These are phyloP conservation scores for Lasioglossum marginatum DNA, from an alignment of 2,888 invertebrate genomes.

Conservation along the genomic window DNA sequence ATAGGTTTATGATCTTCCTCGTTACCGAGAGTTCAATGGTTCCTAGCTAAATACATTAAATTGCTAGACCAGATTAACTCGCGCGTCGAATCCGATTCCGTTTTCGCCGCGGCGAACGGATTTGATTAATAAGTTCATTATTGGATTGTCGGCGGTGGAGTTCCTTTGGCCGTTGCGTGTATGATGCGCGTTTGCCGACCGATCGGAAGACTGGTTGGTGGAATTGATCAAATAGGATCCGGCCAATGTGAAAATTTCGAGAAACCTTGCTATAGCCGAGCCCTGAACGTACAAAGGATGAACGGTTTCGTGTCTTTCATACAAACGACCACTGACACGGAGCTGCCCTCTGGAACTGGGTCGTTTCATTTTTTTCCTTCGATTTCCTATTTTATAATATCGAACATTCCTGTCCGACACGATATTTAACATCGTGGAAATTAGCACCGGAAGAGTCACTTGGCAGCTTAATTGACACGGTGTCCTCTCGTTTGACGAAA, in stretches of 20 bases:
- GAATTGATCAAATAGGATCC: not conserved
- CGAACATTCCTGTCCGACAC: not conserved
- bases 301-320: not conserved
- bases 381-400: not conserved
- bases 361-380: not conserved
- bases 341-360: not conserved
- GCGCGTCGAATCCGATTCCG: constrained; percentile 42
- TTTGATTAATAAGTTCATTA: constrained; percentile 59
- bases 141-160: constrained; percentile 23
- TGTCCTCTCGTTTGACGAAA: not conserved
- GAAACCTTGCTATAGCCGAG: not conserved
- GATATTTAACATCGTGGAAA: not conserved
- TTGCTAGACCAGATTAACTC: constrained; percentile 45
- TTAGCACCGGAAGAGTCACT: not conserved
- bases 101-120: constrained; percentile 35
- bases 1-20: constrained; percentile 49
- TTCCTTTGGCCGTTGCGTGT: constrained; percentile 45
- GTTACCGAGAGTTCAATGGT: constrained; percentile 15
- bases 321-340: not conserved
- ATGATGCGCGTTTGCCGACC: constrained; percentile 29
- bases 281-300: not conserved
- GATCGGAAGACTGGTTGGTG: constrained; percentile 3
- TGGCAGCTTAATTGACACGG: not conserved
- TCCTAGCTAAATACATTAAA: constrained; percentile 43
- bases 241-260: constrained; percentile 7